Evolutionary conservation across 2,113 vertebrate species (phyloP).

Genomic region (Sminthopsis crassicaudata): DNA sequence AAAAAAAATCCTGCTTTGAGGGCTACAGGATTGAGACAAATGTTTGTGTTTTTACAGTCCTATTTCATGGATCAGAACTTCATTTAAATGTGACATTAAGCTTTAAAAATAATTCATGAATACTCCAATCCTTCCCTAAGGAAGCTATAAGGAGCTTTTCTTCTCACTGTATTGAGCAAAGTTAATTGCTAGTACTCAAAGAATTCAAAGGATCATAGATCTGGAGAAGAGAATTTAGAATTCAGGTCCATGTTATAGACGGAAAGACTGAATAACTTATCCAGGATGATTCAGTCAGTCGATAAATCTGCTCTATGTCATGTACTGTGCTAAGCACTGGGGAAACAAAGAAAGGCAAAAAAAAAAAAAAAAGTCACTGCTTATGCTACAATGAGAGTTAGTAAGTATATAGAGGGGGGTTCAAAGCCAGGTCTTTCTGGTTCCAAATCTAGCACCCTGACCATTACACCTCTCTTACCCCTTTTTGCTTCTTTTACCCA

Average conservation of each 20-base stretch:
- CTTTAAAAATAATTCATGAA: slow-evolving; percentile 39
- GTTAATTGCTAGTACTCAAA: neutral
- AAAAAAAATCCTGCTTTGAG: neutral
- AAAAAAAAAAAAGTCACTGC: neutral
- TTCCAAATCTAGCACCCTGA: neutral
- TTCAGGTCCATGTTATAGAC: neutral
- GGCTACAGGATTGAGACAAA: slow-evolving; percentile 30
- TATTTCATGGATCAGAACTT: slow-evolving; percentile 5
- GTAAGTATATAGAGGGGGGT: neutral
- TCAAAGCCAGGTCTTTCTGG: neutral
- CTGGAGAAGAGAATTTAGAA: neutral
- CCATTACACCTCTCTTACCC: neutral
- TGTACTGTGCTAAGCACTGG: neutral
- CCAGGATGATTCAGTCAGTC: neutral
- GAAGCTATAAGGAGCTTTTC: slow-evolving; percentile 6
- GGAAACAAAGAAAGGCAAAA: neutral
- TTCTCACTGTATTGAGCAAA: slow-evolving; percentile 35
- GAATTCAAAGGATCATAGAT: neutral
- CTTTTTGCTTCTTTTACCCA: neutral
- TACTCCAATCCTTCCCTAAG: slow-evolving; percentile 14
- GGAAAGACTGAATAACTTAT: neutral
- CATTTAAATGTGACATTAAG: slow-evolving; percentile 37
- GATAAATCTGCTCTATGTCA: neutral
- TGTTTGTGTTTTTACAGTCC: slow-evolving; percentile 5
- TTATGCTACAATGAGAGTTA: neutral